A percentile compares a stretch with the other conserved stretches of the same genome.
Conservation (phyloP, 2,888 invertebrate genomes). For the Beris morrisii region DNA sequence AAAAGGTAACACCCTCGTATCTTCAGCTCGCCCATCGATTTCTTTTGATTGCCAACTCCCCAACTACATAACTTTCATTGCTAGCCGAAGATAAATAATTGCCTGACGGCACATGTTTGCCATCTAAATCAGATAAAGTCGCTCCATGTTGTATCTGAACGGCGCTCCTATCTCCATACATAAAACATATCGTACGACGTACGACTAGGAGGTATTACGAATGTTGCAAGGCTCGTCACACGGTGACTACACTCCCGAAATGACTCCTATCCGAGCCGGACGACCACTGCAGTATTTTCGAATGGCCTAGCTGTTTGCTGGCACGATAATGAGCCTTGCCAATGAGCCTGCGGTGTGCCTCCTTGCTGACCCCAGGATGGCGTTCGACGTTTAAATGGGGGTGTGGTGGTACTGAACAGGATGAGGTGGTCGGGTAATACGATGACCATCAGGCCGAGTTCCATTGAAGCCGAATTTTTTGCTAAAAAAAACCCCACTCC, state of each 20-base stretch:
- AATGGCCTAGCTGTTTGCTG: conserved; percentile 29
- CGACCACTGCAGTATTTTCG: conserved; percentile 32
- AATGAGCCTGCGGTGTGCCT: conserved; percentile 25
- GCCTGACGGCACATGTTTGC: conserved; percentile 33
- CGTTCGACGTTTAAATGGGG: conserved; percentile 4
- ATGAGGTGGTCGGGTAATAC: conserved; percentile 20
- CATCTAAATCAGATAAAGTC: conserved; percentile 31
- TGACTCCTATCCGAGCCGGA: conserved; percentile 24
- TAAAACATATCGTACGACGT: conserved; percentile 28
- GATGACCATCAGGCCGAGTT: conserved; percentile 27
- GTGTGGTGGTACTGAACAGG: not conserved
- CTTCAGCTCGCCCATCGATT: conserved; percentile 26
- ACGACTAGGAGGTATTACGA: not conserved
- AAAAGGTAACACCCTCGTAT: too few relatives aligned
- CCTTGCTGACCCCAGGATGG: not conserved
- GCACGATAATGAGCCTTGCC: conserved; percentile 32
- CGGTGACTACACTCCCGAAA: conserved; percentile 18
- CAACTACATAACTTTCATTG: conserved; percentile 25
- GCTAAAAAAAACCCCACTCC: not conserved
- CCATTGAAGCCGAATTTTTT: conserved; percentile 27
- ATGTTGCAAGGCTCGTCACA: conserved; percentile 17
- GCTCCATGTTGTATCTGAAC: conserved; percentile 9
- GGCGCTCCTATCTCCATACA: not conserved
- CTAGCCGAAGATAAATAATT: conserved; percentile 30
- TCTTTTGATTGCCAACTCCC: conserved; percentile 30